Conservation (phyloP, 2,797 vertebrate species). For the Falco berigora region DNA sequence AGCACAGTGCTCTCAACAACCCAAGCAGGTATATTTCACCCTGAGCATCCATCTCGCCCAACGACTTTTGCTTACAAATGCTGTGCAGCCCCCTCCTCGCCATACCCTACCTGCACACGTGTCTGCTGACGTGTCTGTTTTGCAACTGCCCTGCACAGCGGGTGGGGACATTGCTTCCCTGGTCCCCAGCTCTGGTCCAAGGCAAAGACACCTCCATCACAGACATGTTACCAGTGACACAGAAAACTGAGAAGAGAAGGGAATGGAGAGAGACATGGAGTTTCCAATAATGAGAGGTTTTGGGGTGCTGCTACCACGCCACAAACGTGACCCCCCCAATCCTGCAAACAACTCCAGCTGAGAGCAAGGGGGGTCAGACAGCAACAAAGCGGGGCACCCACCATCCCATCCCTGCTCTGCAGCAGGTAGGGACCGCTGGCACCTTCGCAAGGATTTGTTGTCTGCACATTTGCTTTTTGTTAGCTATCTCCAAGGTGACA, state of each 20-base stretch:
- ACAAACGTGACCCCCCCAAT: neutral
- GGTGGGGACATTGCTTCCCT: neutral
- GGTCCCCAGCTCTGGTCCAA: neutral
- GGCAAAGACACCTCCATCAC: neutral
- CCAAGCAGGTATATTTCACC: neutral
- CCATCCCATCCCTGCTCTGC: neutral
- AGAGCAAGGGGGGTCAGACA: neutral
- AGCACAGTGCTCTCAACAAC: neutral
- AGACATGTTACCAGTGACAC: neutral
- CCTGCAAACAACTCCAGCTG: neutral
- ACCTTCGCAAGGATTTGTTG: neutral
- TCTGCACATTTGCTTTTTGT: accelerated
- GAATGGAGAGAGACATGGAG: neutral
- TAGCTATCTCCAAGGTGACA: neutral
- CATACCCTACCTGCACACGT: accelerated
- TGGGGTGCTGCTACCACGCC: neutral
- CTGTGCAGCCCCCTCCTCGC: neutral
- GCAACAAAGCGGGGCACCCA: accelerated
- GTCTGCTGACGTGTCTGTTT: neutral
- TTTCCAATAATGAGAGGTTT: neutral
- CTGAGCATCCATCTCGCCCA: neutral
- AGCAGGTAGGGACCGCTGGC: accelerated
- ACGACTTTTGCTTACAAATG: neutral
- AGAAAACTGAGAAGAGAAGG: neutral
- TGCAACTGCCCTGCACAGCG: neutral